Base-by-base conservation (phyloP, 2,113 vertebrate species). In the Lophura nycthemera region DNA sequence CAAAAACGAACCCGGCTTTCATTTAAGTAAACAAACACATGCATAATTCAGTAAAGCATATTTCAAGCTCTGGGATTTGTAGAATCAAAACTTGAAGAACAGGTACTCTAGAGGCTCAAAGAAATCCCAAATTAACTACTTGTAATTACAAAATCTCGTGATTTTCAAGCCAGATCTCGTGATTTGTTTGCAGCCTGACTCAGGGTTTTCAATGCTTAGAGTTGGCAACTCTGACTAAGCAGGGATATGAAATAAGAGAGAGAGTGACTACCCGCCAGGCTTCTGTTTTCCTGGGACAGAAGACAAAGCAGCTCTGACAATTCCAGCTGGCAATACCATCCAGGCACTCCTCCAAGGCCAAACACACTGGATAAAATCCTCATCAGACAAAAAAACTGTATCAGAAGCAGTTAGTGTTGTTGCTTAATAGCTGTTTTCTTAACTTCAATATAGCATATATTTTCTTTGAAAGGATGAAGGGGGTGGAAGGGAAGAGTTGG, bases 201-300 rank as follows among this genome's bases (percentile, higher is more conserved):
- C 88, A 93, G 88, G 95, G 63, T 93, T 96, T 96, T 96, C 86
- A 93, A 77, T 90, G 88, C 80, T 84, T 73, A 77, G 73, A 77
- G 83, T 24, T 97, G 95, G 92, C 95, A 95, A 78, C 70, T 90
- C 94, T 95, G 95, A 96, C 91, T 94, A 95, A 94, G 95, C 92
- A 94, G 90, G 92, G 94, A 91, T 91, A 84, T 88, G 88, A 96
- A 95, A 95, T 93, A 91, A 92, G 92, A 96, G 90, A 4, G 40
- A 96, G 94, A 95, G 86, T 89, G 83, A 94, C 90, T 94, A 93
- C 88, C 88, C 0, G 80, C 86, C 90, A 97, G 90, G 90, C 93
- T 97, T 96, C 94, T 95, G 92, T 96, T 96, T 97, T 90, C 90
- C 94, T 96, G 91, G 96, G 95, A 95, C 90, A 86, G 76, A 95